Base-by-base conservation (phyloP, 2,797 vertebrate genomes). In the Enteromius radiatus region DNA sequence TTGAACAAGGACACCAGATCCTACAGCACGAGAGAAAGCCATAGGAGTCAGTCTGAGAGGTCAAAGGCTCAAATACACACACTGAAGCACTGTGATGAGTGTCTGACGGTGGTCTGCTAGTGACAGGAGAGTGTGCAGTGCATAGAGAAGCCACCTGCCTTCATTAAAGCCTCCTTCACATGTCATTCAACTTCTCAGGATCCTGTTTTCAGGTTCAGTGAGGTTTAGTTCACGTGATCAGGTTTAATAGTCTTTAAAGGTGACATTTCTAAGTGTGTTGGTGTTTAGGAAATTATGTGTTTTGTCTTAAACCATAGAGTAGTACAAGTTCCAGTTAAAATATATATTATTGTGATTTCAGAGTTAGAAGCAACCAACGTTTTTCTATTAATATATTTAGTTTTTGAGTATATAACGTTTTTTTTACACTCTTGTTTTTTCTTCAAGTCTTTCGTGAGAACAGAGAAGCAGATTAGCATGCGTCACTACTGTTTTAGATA, bases 1-100 rank as follows among this genome's bases (percentile, higher is more conserved):
- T 99, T 99, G 91, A 97, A 99, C 85, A 97, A 91, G 84, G 96
- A 97, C 89, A 99, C 98, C 49, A 99, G 95, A 90, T 99, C 98
- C 98, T 99, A 91, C 14, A 92, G 52, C 1, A 54, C 38, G 12
- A 59, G 68, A 61, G 26, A 23, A 74, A 61, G 26, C 9, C 19
- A 67, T 1, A 64, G n/a, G 26, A 76, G 23, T 28, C 45, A 78
- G 45, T 31, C 36, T 21, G 14, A 63, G 33, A 41, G 43, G 56
- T 41, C 59, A 64, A 52, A 9, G n/a, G 14, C 17, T 65, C 2
- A 15, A 74, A 61, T 21, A 74, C 49, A 61, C 26, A 45, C 47
- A 23, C 19, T 33, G 61, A 63, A 63, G 23, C 9, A n/a, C 41
- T 47, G 69, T 0, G 36, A 65, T 19, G 61, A 81, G n/a, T 31